Evolutionary conservation across 2,888 invertebrate genomes (phyloP).

Genomic region (Herminia tarsipennalis): DNA sequence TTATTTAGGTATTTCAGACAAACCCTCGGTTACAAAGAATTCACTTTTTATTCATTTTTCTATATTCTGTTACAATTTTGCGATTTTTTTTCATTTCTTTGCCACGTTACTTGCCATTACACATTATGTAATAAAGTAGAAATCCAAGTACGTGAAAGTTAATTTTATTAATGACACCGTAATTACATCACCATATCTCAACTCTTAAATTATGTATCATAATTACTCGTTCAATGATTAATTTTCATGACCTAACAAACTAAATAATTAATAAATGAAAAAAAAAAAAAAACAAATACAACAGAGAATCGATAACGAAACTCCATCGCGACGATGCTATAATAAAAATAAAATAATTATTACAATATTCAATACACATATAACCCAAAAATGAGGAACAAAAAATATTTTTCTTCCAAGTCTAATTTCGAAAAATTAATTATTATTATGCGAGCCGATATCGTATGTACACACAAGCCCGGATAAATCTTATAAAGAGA

Average conservation of each 20-base stretch:
- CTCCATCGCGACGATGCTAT: constrained; percentile 61
- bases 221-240: constrained; percentile 76
- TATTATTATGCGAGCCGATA: constrained; percentile 68
- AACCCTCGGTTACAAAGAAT: constrained; percentile 80
- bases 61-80: constrained; percentile 83
- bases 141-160: constrained; percentile 81
- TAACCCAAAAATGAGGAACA: constrained; percentile 57
- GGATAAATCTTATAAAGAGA: constrained; percentile 51
- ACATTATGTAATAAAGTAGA: constrained; percentile 83
- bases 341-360: constrained; percentile 66
- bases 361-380: constrained; percentile 57
- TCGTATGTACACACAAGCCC: constrained; percentile 68
- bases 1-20: constrained; percentile 50
- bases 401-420: constrained; percentile 54
- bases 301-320: constrained; percentile 65
- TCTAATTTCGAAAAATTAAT: constrained; percentile 58
- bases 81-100: constrained; percentile 78
- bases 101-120: constrained; percentile 78
- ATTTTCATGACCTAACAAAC: constrained; percentile 75
- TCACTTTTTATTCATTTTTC: constrained; percentile 83
- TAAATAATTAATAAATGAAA: constrained; percentile 69
- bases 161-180: constrained; percentile 81
- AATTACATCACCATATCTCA: constrained; percentile 77
- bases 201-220: constrained; percentile 78
- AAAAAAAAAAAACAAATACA: constrained; percentile 67